Evolutionary conservation across 2,113 vertebrate species (phyloP).

Genomic region (Dinomys branickii): DNA sequence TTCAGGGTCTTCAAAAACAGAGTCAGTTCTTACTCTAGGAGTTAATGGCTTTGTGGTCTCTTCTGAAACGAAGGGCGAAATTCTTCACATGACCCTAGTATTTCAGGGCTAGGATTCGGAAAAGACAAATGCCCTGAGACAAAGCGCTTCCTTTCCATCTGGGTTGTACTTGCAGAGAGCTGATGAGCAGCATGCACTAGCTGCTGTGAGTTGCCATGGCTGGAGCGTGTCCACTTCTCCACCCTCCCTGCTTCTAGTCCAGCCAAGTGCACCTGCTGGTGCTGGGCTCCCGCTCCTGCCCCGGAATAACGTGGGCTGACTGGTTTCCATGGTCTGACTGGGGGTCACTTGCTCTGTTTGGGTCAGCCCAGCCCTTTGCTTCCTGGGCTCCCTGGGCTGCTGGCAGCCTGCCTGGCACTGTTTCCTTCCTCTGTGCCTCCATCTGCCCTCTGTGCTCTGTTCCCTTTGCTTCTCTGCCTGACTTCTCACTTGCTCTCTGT

Average conservation of each 20-base stretch:
- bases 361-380: background rate
- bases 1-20: background rate
- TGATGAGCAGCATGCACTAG: rapidly evolving
- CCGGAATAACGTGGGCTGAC: background rate
- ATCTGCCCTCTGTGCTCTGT: background rate
- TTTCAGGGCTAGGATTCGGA: background rate
- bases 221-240: background rate
- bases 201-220: background rate
- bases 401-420: background rate
- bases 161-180: background rate
- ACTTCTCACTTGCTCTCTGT: background rate
- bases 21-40: background rate
- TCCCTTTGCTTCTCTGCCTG: background rate
- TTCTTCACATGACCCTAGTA: background rate
- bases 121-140: background rate
- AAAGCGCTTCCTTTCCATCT: background rate
- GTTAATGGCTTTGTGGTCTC: background rate
- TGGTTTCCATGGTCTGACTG: background rate
- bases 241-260: background rate
- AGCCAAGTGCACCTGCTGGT: background rate
- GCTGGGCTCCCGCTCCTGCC: background rate
- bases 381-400: background rate
- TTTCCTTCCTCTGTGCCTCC: background rate
- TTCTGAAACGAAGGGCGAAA: background rate
- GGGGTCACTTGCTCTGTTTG: rapidly evolving